phyloP scores from a whole-genome alignment of 2,113 vertebrate genomes.

The Cyrtonyx montezumae region DNA sequence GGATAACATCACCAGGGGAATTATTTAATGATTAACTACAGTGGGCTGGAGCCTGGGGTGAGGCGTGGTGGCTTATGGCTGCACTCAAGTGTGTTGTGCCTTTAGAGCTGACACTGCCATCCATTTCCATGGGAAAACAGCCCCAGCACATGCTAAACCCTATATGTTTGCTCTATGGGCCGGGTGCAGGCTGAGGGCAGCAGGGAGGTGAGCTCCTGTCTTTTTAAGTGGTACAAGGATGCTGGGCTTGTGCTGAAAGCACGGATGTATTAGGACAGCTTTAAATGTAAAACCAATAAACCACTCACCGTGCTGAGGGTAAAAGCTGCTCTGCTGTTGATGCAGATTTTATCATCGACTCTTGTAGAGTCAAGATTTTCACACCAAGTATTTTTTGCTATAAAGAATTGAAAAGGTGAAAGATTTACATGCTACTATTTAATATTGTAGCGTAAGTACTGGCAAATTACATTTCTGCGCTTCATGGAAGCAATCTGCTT shows the following conservation, averaged over 20 bases:
- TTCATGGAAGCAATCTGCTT: slow-evolving; percentile 43
- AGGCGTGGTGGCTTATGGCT: neutral
- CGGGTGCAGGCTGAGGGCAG: accelerated
- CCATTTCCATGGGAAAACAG: neutral
- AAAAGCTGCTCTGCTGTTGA: slow-evolving; percentile 4
- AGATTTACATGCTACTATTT: slow-evolving; percentile 42
- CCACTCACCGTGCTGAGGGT: neutral
- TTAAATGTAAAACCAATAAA: slow-evolving; percentile 42
- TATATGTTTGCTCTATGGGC: neutral
- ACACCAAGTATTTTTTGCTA: slow-evolving; percentile 46
- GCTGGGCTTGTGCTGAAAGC: neutral
- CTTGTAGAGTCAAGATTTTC: slow-evolving; percentile 34
- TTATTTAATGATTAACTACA: slow-evolving; percentile 75
- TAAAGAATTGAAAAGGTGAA: slow-evolving; percentile 45
- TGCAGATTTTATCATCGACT: slow-evolving; percentile 36
- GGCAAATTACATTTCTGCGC: slow-evolving; percentile 48
- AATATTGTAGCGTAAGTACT: slow-evolving; percentile 37
- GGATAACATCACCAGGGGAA: slow-evolving; percentile 68
- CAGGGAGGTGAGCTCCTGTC: neutral
- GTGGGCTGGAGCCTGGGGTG: slow-evolving; percentile 25
- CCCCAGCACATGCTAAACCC: neutral
- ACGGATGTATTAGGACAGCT: neutral
- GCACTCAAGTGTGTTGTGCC: neutral
- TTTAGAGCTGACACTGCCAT: neutral
- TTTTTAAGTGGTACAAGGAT: neutral